Evolutionary conservation across 2,797 vertebrate species (phyloP).

Genomic region (Champsocephalus gunnari): DNA sequence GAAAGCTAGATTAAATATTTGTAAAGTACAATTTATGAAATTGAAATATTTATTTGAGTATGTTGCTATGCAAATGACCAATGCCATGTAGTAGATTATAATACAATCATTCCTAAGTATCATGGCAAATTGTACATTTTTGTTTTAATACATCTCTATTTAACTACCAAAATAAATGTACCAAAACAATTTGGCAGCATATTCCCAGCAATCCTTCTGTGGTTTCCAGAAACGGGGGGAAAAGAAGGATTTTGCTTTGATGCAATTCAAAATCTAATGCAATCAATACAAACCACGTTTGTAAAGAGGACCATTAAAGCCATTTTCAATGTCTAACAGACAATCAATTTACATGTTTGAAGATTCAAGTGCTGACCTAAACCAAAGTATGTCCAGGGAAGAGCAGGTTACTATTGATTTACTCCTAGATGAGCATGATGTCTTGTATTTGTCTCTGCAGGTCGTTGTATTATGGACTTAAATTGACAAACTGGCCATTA

Average conservation of each 20-base stretch:
- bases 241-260: slow-evolving; percentile 59
- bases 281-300: slow-evolving; percentile 90
- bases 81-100: not conserved
- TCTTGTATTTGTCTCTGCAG: slow-evolving; percentile 71
- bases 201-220: slow-evolving; percentile 40
- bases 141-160: slow-evolving; percentile 10
- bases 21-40: not conserved
- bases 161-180: slow-evolving; percentile 17
- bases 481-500: slow-evolving; percentile 78
- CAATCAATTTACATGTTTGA: slow-evolving; percentile 88
- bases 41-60: not conserved
- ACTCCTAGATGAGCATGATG: slow-evolving; percentile 81
- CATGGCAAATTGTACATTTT: not conserved
- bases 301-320: slow-evolving; percentile 85
- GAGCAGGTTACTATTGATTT: slow-evolving; percentile 87
- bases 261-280: slow-evolving; percentile 77
- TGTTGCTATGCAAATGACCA: not conserved
- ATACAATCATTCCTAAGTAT: not conserved
- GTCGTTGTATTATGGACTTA: slow-evolving; percentile 64
- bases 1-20: not conserved
- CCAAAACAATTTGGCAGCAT: slow-evolving; percentile 6
- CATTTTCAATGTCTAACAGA: slow-evolving; percentile 84
- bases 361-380: slow-evolving; percentile 89
- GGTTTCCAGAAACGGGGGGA: slow-evolving; percentile 69
- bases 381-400: slow-evolving; percentile 78